Conservation (phyloP, 2,797 vertebrate genomes). For the Gymnoscopelus braueri region DNA sequence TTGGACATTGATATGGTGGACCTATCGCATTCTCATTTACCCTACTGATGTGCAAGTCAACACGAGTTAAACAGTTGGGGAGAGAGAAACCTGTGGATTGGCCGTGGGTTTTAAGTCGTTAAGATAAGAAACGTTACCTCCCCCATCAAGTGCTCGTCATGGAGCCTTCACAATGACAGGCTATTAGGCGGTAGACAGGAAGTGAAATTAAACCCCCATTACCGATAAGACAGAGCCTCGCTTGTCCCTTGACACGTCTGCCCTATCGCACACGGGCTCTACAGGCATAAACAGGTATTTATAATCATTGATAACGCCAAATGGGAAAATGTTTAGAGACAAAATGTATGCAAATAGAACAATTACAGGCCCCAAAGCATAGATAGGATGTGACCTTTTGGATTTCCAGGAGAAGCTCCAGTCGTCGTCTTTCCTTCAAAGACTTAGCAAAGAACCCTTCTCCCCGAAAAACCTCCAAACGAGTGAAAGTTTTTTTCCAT, state of each 20-base stretch:
- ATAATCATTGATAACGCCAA: conserved; percentile 47
- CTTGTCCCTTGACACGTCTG: conserved; percentile 53
- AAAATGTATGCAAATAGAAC: conserved; percentile 71
- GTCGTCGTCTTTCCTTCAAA: conserved; percentile 16
- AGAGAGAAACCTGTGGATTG: not conserved
- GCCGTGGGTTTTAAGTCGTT: conserved; percentile 10
- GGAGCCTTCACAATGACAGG: conserved; percentile 51
- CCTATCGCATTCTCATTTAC: not conserved
- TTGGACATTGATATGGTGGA: conserved; percentile 10
- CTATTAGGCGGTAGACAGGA: conserved; percentile 64
- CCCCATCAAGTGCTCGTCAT: conserved; percentile 30
- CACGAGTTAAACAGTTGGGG: conserved; percentile 10
- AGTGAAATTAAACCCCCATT: conserved; percentile 61
- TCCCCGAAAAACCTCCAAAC: conserved; percentile 28
- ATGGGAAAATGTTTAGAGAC: conserved; percentile 48
- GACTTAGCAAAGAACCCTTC: conserved; percentile 53
- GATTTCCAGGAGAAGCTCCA: conserved; percentile 64
- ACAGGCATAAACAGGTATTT: conserved; percentile 53
- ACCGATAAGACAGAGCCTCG: conserved; percentile 64
- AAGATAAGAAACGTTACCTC: conserved; percentile 53
- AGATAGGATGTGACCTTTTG: conserved; percentile 68
- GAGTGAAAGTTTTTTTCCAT: conserved; percentile 62
- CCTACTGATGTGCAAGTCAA: conserved; percentile 13
- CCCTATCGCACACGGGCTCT: conserved; percentile 33
- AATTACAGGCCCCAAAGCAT: conserved; percentile 63